Base-by-base conservation (phyloP, 2,888 invertebrate species). In the Hermaeophaga mercurialis region DNA sequence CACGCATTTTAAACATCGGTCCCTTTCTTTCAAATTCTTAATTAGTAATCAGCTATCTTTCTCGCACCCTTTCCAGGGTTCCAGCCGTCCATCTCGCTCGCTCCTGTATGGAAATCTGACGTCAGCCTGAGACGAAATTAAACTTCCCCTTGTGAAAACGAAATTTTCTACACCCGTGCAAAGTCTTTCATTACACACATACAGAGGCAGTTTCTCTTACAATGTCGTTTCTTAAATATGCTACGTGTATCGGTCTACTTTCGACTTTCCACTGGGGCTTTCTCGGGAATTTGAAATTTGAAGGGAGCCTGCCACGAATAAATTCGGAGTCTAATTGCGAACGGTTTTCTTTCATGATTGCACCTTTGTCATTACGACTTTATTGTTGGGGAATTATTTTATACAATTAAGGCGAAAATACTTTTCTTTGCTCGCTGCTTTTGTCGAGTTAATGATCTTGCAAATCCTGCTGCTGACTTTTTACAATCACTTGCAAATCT, bases 21-120 rank as follows among this genome's bases (percentile, higher is more conserved):
- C 82, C 77, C 76, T 76, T 84, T 84, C 84, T 85, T 84, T 84
- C 78, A 83, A 82, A 84, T 85, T 84, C 84, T 84, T 85, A 85
- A 85, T 85, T 85, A 85, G 84, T 84, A 75, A 83, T 82, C 80
- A 73, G 80, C 82, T 73, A 77, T 75, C 75, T 82, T 80, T 64
- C 73, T 66, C 80, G 46, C 64, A 69, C 66, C 52, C 82, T 79
- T 64, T 56, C 19, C 48, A n/a, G 36, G n/a, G 17, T 41, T 6
- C 39, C 24, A 31, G 34, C 24, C 33, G 18, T 26, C 74, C 70
- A 77, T 82, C 82, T 71, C 79, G 70, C 73, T 83, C 81, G 65
- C 79, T 80, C 83, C 67, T 70, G 74, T 76, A 76, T 77, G 76
- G 73, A 75, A 76, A 77, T 75, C 74, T 75, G 75, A 75, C 75